Evolutionary conservation across 2,113 vertebrate species (phyloP), one percentile per base, ranked within the genome.

Genomic region (Paratilapia polleni): DNA sequence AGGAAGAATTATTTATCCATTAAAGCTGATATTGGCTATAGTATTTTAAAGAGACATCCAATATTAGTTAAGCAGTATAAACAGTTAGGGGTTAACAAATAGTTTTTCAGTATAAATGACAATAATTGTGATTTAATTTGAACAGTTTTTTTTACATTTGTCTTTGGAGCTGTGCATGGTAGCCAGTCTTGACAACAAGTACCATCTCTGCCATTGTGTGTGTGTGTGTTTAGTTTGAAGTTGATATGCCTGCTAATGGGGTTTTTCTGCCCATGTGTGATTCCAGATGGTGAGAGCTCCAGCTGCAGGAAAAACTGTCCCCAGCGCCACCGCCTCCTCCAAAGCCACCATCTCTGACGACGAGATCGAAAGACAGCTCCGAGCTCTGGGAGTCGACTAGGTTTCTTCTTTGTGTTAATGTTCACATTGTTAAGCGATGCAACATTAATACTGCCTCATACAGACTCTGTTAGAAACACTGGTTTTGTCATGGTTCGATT

Each of bases 361-460:
- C 66, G 98, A 99, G 94, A 99, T 99, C 47, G 98, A 99, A 94
- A 95, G 97, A 80, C 98, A 99, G 90, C 97, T 99, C 77, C 96
- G 97, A 93, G 98, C 98, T 38, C 91, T 99, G 91, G 98, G 97
- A 86, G 97, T 99, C 85, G 97, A 99, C 95, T 99, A 97, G 95
- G 57, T 4, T 59, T 68, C 76, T 5, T 11, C 66, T 11, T 56
- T 1, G 22, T 77, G 4, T 86, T 84, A 59, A 66, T 87, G 81
- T 78, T 80, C 62, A 47, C 82, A 24, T 82, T 47, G 1, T 8
- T 58, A 64, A 80, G 56, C 31, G 6, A 80, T 80, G 81, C 54
- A 59, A 78, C 86, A 86, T 89, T 86, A 81, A 83, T 31, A 77
- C 64, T 31, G 26, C 83, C 63, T 76, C 64, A 91, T 64, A 63